A percentile compares a stretch with the other conserved stretches of the same genome.
Conservation (phyloP, 2,113 vertebrate genomes). For the Falcunculus frontatus region DNA sequence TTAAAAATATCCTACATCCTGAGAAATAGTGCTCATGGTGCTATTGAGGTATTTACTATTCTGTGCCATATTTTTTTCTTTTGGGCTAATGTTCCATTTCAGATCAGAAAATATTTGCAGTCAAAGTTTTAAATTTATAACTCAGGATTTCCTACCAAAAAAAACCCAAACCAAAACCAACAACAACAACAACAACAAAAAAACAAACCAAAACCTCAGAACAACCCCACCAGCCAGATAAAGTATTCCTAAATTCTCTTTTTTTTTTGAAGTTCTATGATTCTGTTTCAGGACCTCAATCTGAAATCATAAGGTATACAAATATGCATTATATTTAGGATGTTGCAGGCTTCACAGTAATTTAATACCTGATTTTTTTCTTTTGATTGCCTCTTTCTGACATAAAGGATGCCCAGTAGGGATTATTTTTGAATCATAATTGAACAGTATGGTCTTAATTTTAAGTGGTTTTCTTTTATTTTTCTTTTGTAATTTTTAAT, state of each 20-base stretch:
- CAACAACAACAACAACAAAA: too few relatives aligned
- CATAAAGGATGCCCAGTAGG: background rate
- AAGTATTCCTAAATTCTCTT: background rate
- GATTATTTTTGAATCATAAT: background rate
- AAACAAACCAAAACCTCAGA: background rate
- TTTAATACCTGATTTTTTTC: background rate
- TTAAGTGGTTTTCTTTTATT: background rate
- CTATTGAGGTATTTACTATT: background rate
- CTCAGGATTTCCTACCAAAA: background rate
- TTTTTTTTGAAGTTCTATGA: background rate
- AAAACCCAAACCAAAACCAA: too few relatives aligned
- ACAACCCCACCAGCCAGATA: fast-evolving
- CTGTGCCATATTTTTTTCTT: background rate
- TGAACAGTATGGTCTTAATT: background rate
- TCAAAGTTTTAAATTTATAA: background rate
- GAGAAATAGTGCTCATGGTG: background rate
- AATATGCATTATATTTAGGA: background rate
- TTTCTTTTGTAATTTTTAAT: background rate
- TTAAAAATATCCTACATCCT: background rate
- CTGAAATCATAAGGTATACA: background rate
- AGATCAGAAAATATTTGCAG: background rate
- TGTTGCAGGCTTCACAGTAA: background rate
- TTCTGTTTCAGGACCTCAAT: background rate
- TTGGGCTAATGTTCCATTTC: background rate
- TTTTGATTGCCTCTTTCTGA: background rate